Conservation (phyloP, 1,140 invertebrate species). For the Ericerus pela region DNA sequence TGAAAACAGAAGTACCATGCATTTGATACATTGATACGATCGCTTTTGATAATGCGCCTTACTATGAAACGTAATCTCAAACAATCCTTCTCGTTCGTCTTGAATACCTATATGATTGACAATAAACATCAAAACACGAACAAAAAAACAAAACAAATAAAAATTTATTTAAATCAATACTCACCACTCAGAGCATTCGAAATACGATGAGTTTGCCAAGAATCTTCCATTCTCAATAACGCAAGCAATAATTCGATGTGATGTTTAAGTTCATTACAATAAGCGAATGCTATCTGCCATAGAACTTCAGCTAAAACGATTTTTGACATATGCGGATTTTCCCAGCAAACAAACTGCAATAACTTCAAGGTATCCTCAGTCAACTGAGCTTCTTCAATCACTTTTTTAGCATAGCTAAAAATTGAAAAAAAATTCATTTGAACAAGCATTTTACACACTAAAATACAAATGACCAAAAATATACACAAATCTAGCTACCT, state of each 20-base stretch:
- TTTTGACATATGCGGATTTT: slow-evolving; percentile 84
- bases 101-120: slow-evolving; percentile 50
- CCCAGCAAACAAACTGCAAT: slow-evolving; percentile 87
- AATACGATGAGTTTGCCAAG: slow-evolving; percentile 86
- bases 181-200: slow-evolving; percentile 77
- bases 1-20: slow-evolving; percentile 76
- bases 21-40: slow-evolving; percentile 93
- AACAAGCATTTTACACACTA: background rate
- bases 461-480: background rate
- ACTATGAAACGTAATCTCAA: slow-evolving; percentile 80
- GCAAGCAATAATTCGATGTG: slow-evolving; percentile 79
- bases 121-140: too few relatives aligned
- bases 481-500: slow-evolving; percentile 4
- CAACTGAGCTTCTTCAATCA: slow-evolving; percentile 84
- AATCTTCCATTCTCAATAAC: slow-evolving; percentile 80
- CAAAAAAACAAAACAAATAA: background rate
- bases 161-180: slow-evolving; percentile 1
- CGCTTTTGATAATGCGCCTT: slow-evolving; percentile 92
- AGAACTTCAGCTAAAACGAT: slow-evolving; percentile 75
- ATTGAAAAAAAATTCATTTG: slow-evolving; percentile 18
- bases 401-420: slow-evolving; percentile 78
- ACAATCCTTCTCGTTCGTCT: slow-evolving; percentile 80
- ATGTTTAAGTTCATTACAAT: slow-evolving; percentile 82
- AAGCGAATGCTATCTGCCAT: slow-evolving; percentile 88
- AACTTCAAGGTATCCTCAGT: slow-evolving; percentile 80